Base-by-base conservation (phyloP, 2,888 invertebrate genomes). In the Chorisops tibialis region DNA sequence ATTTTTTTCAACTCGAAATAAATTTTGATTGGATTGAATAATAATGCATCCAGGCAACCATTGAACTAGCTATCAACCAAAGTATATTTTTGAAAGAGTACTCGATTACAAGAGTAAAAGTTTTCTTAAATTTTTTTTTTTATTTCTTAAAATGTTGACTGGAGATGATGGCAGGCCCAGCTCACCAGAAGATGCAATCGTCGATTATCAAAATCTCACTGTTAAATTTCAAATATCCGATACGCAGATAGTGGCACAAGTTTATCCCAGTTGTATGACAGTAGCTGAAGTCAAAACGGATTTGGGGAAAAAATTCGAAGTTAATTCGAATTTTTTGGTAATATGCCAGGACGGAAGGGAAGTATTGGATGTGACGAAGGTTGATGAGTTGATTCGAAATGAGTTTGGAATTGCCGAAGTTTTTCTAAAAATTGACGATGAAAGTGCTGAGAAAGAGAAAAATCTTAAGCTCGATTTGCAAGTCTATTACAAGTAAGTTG, bases 231-330 rank as follows among this genome's bases (percentile, higher is more conserved):
- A 70, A 49, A 69, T 79, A 24, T 68, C 73, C 6, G 72, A 73
- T 4, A 65, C 69, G 12, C 71, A 76, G 61, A 71, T 74, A 22
- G 72, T 79, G 18, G 78, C 77, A 4, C 75, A 75, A 63, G 72
- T 75, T 9, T 79, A 78, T 71, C 74, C 77, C 43, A 75, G 75
- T 64, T 71, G 71, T 43, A 80, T 81, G 72, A 82, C 80, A 63
- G 75, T 87, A 50, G 79, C 77, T 58, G 84, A 84, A 69, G 79
- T 87, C 43, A 86, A 85, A 72, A 80, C 81, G 67, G 84, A 85
- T 68, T 77, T 87, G 43, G 81, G 79, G 1, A 81, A 81, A 1
- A 78, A 85, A 43, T 85, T 87, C 70, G 79, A 81, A 71, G 76
- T 83, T 1, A 79, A 82, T 14, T 78, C 79, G 0, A 76, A 81